Evolutionary conservation across 2,113 vertebrate genomes (phyloP).

Genomic region (Microcebus ravelobensis): DNA sequence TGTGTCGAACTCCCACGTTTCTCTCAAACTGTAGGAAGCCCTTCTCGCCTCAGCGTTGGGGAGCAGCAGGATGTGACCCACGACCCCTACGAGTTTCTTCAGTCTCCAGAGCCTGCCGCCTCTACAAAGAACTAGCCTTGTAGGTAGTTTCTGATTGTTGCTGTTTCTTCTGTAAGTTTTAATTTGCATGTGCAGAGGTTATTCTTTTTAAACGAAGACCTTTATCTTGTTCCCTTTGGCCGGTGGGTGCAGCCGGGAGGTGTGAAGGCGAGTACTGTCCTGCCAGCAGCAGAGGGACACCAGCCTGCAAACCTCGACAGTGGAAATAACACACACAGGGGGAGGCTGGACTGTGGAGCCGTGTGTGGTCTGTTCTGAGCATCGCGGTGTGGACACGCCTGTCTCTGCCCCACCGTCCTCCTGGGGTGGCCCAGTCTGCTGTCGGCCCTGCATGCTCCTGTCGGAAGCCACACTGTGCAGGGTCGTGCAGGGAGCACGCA

Average conservation of each 20-base stretch:
- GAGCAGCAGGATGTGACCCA: constrained; percentile 95
- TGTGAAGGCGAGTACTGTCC: not conserved
- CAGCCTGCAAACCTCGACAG: not conserved
- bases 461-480: too few species aligned
- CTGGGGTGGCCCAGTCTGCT: not conserved
- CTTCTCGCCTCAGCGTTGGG: constrained; percentile 93
- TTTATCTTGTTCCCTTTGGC: constrained; percentile 67
- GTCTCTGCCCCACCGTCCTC: not conserved
- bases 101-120: constrained; percentile 93
- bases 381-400: not conserved
- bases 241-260: constrained; percentile 31
- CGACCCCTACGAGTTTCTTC: constrained; percentile 97
- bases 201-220: constrained; percentile 68
- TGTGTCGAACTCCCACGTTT: not conserved
- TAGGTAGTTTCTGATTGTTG: not conserved
- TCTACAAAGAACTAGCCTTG: constrained; percentile 78
- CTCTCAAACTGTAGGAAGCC: constrained; percentile 88
- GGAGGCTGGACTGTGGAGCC: not conserved
- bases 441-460: not conserved
- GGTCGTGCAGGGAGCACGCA: accelerated
- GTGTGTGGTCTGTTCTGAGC: not conserved
- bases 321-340: not conserved
- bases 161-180: constrained; percentile 38
- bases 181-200: constrained; percentile 50
- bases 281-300: not conserved